These are phyloP conservation scores for Rutilus rutilus DNA, from an alignment of 2,113 vertebrate species.

Conservation along the genomic window DNA sequence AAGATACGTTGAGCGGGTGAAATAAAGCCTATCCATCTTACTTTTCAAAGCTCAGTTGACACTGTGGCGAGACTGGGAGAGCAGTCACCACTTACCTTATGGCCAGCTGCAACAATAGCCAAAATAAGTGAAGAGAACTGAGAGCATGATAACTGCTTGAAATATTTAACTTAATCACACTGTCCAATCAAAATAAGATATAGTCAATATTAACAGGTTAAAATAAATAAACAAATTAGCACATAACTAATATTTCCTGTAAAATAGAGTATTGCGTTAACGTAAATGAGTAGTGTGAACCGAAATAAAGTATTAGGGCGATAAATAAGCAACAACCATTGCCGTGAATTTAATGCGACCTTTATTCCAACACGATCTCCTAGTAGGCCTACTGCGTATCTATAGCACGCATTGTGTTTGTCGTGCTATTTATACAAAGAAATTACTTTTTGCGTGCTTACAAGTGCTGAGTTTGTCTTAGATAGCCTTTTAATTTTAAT, in stretches of 20 bases:
- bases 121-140: conserved; percentile 30
- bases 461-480: not conserved
- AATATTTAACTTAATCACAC: not conserved
- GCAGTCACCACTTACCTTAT: conserved; percentile 80
- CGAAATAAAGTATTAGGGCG: not conserved
- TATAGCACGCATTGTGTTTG: no score
- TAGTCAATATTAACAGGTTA: not conserved
- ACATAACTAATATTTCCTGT: not conserved
- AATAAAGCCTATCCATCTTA: conserved; percentile 99
- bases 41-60: conserved; percentile 98
- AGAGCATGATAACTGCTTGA: not conserved
- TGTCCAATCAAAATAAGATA: not conserved
- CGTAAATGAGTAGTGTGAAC: not conserved
- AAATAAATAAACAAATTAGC: not conserved
- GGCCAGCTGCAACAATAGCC: conserved; percentile 61
- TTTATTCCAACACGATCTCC: not conserved
- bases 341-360: not conserved
- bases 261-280: not conserved
- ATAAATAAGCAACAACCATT: not conserved
- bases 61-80: conserved; percentile 95
- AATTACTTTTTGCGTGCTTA: not conserved
- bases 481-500: not conserved
- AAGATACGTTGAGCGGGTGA: conserved; percentile 92
- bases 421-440: no score
- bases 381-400: no score